A percentile compares a stretch with the other conserved stretches of the same genome.
Conservation (phyloP, 1,140 invertebrate genomes). For the Diorhabda elongata region DNA sequence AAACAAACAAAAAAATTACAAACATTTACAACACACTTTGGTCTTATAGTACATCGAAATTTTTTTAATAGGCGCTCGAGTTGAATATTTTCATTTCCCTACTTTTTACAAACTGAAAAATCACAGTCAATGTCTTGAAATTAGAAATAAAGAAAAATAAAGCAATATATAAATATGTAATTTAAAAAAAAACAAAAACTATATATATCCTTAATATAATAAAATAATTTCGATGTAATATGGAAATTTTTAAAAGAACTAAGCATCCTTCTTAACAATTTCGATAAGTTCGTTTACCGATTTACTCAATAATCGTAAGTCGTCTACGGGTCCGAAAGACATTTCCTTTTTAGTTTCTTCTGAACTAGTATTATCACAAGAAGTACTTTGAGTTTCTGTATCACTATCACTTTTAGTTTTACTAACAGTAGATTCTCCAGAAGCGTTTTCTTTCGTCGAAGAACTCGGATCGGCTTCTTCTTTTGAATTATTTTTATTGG, state of each 20-base stretch:
- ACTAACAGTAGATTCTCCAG: neutral
- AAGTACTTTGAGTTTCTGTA: conserved; percentile 34
- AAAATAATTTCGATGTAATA: conserved; percentile 19
- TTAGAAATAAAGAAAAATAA: too few relatives aligned
- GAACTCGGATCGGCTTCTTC: conserved; percentile 10
- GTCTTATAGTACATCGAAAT: conserved; percentile 5
- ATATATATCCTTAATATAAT: neutral
- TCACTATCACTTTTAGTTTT: conserved; percentile 32
- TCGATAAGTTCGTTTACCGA: conserved; percentile 41
- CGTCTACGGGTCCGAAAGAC: conserved; percentile 25
- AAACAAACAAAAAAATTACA: conserved; percentile 6
- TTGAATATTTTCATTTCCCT: neutral
- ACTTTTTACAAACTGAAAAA: too few relatives aligned
- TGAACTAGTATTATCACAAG: conserved; percentile 29
- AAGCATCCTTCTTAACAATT: conserved; percentile 39
- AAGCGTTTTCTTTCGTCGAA: conserved; percentile 2
- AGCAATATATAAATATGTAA: too few relatives aligned
- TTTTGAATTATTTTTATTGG: conserved; percentile 18
- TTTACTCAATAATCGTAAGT: conserved; percentile 38
- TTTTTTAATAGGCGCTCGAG: neutral
- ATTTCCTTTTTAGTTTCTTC: conserved; percentile 28
- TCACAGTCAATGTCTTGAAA: too few relatives aligned
- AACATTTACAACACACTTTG: conserved; percentile 13
- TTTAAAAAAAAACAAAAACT: too few relatives aligned
- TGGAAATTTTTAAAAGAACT: neutral